Evolutionary conservation across 1,140 invertebrate species (phyloP), one percentile per base, ranked within the genome.

Genomic region (Planococcus citri): DNA sequence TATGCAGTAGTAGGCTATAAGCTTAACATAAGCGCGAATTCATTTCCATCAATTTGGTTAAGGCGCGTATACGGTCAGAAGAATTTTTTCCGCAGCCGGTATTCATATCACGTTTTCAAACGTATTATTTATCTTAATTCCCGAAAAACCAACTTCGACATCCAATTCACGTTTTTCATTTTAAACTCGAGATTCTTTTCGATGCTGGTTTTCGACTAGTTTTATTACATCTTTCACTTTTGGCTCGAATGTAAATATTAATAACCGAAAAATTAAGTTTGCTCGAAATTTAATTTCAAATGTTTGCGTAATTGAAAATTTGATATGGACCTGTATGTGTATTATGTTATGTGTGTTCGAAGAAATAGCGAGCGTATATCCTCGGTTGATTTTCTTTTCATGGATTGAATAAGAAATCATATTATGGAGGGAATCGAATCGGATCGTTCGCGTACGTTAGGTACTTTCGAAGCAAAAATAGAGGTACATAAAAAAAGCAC

Each of bases 81-180:
- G 41, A 51, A 9, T 51, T 51, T 51, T 51, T 51, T 9, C 2
- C n/a, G 41, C 6, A 17, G 6, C 14, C 33, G 33, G 17, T 33
- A 51, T 51, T 51, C 41, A 17, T 51, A 51, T 51, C 41, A 51
- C 41, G 41, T 51, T 51, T 51, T 51, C 41, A 20, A 51, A 51
- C 41, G 41, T 51, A 51, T 33, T 33, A 33, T 51, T 51, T 51
- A 51, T 51, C 41, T 51, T 51, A 51, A 51, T 51, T 51, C 41
- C 3, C 41, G 41, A 51, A 51, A 51, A 51, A 51, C 41, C 41
- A 51, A 51, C 41, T 51, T 51, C 41, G n/a, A 51, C 41, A 51
- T 51, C 41, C 41, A 51, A 51, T 51, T 51, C 41, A 51, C 41
- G 41, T 51, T 51, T 51, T 51, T 51, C 41, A 51, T 51, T 51